Evolutionary conservation across 2,113 vertebrate genomes (phyloP).

Genomic region (Propithecus coquereli): DNA sequence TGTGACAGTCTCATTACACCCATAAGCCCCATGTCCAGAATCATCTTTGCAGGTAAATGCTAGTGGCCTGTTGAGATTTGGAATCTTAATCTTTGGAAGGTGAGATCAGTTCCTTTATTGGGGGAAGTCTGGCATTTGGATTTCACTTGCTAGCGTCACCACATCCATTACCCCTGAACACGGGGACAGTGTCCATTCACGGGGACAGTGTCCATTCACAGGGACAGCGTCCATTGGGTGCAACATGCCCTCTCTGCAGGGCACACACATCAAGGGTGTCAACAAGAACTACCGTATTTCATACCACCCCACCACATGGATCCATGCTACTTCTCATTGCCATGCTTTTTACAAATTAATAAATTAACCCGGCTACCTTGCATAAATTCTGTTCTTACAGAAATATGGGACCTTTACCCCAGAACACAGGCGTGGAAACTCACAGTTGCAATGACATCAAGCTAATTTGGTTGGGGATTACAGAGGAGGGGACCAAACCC

Average conservation of each 20-base stretch:
- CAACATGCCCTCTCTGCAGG: neutral
- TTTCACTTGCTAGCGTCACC: neutral
- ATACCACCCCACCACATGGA: accelerated
- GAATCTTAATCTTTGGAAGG: neutral
- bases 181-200: neutral
- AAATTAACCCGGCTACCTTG: neutral
- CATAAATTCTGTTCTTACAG: neutral
- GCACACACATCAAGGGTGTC: neutral
- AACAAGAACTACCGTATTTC: too few species aligned
- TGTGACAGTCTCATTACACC: accelerated
- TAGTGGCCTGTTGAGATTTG: neutral
- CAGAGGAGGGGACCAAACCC: too few species aligned
- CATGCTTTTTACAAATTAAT: neutral
- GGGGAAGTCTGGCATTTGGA: neutral
- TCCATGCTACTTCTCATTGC: accelerated
- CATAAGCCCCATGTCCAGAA: accelerated
- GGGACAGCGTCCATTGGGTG: neutral
- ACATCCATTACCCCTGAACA: neutral
- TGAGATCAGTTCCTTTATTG: neutral
- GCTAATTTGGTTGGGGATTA: neutral
- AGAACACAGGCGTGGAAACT: neutral
- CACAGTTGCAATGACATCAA: neutral
- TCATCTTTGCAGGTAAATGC: neutral
- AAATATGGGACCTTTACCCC: neutral
- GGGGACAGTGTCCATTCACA: too few species aligned